phyloP scores from a whole-genome alignment of 2,888 invertebrate genomes.

The Leptopilina syphax region DNA sequence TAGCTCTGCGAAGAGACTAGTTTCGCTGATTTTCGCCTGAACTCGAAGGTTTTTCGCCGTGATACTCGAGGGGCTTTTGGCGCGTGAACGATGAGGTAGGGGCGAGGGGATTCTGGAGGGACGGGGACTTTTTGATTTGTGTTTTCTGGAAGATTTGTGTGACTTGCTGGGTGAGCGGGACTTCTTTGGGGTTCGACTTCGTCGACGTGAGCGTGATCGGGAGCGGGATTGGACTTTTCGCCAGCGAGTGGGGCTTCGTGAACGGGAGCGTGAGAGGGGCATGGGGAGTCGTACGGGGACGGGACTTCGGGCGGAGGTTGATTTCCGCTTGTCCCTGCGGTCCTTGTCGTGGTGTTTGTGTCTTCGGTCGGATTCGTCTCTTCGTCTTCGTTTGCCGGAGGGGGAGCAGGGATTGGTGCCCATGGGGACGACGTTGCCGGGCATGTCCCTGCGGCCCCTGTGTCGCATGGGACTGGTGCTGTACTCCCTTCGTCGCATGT shows the following conservation, averaged over 20 bases:
- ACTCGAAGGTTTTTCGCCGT: slow-evolving; percentile 70
- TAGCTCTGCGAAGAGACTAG: slow-evolving; percentile 92
- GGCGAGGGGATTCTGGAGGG: slow-evolving; percentile 74
- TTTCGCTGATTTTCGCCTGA: slow-evolving; percentile 90
- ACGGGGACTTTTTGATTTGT: slow-evolving; percentile 78
- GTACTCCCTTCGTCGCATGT: slow-evolving; percentile 66
- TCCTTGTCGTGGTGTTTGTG: slow-evolving; percentile 78
- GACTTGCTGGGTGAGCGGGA: slow-evolving; percentile 76
- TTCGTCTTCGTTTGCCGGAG: slow-evolving; percentile 74
- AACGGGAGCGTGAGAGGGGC: slow-evolving; percentile 78
- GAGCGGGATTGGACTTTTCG: slow-evolving; percentile 77
- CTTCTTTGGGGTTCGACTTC: slow-evolving; percentile 76
- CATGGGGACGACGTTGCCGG: slow-evolving; percentile 62
- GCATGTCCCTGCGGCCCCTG: slow-evolving; percentile 64
- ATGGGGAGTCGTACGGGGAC: slow-evolving; percentile 63
- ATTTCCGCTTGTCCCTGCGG: slow-evolving; percentile 76
- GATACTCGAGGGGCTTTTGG: slow-evolving; percentile 71
- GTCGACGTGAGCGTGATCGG: slow-evolving; percentile 77
- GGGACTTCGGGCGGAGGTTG: slow-evolving; percentile 73
- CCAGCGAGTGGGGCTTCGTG: slow-evolving; percentile 80
- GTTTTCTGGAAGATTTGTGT: slow-evolving; percentile 75
- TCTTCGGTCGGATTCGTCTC: slow-evolving; percentile 75
- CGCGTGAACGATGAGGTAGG: slow-evolving; percentile 68
- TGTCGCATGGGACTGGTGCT: slow-evolving; percentile 69
- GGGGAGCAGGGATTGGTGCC: slow-evolving; percentile 62